Evolutionary conservation across 1,140 invertebrate species (phyloP).

Genomic region (Papilio aristodemus): DNA sequence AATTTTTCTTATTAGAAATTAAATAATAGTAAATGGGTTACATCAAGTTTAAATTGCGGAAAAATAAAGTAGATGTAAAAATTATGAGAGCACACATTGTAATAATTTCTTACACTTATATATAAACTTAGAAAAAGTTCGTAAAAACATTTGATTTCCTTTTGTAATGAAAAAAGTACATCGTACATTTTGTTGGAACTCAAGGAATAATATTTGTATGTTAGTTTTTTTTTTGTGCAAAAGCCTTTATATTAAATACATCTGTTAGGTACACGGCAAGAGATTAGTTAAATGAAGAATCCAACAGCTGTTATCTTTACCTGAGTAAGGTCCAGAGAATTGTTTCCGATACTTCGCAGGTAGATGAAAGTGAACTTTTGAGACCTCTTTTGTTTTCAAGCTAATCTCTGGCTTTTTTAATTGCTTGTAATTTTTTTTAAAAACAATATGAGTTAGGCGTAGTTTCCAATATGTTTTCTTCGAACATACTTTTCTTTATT

Average conservation of each 20-base stretch:
- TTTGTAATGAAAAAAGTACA: neutral
- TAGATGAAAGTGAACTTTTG: constrained; percentile 16
- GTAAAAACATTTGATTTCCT: neutral
- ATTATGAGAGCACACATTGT: too few species aligned
- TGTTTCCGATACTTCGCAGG: constrained; percentile 24
- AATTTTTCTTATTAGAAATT: too few species aligned
- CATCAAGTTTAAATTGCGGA: too few species aligned
- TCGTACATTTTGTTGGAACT: neutral
- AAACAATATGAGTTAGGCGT: too few species aligned
- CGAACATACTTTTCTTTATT: too few species aligned
- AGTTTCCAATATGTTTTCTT: too few species aligned
- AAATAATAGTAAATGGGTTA: too few species aligned
- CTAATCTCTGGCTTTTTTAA: neutral
- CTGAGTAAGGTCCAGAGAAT: constrained; percentile 2
- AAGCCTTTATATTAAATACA: neutral
- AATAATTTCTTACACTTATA: too few species aligned
- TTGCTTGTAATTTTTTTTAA: too few species aligned
- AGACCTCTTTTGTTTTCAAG: neutral
- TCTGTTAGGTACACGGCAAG: neutral
- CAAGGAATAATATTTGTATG: neutral
- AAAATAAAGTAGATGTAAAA: too few species aligned
- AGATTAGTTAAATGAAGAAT: neutral
- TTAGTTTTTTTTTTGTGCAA: constrained; percentile 4
- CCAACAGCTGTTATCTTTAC: constrained; percentile 21
- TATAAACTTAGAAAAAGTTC: neutral